These are phyloP conservation scores for Xyrauchen texanus DNA, from an alignment of 2,113 vertebrate genomes.

Conservation along the genomic window DNA sequence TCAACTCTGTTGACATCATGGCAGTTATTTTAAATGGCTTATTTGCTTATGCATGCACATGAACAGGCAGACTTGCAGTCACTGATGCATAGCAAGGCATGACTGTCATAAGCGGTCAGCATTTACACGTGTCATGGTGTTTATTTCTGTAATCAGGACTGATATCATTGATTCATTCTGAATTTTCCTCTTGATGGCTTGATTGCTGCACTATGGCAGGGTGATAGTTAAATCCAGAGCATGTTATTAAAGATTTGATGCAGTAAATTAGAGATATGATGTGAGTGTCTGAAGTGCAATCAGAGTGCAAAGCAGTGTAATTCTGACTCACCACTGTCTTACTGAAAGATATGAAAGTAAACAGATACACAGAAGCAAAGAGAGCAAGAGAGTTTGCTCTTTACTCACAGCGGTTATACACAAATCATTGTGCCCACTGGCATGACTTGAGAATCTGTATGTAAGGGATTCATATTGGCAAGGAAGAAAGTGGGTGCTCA, in stretches of 20 bases:
- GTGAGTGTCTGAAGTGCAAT: no score
- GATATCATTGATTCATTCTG: not conserved
- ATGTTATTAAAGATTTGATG: no score
- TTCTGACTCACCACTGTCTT: not conserved
- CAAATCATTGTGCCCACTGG: not conserved
- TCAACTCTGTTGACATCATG: no score
- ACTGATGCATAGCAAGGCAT: not conserved
- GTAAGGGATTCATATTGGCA: not conserved
- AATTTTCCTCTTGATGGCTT: not conserved
- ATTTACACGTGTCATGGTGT: not conserved
- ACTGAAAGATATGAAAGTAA: not conserved
- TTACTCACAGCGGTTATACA: not conserved
- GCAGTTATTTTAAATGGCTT: not conserved
- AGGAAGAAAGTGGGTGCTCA: not conserved
- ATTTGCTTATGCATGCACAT: not conserved
- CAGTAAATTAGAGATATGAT: no score
- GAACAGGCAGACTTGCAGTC: not conserved
- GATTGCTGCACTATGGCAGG: not conserved
- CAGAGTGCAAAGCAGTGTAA: no score
- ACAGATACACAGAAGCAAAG: not conserved
- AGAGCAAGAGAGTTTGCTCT: not conserved
- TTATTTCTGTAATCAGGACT: not conserved
- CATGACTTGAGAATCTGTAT: not conserved
- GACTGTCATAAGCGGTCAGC: not conserved
- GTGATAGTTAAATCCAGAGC: not conserved